Percentiles rank a stretch among this genome's conserved stretches.
Evolutionary conservation across 2,113 vertebrate genomes (phyloP).

Genomic region (Crotalus horridus): DNA sequence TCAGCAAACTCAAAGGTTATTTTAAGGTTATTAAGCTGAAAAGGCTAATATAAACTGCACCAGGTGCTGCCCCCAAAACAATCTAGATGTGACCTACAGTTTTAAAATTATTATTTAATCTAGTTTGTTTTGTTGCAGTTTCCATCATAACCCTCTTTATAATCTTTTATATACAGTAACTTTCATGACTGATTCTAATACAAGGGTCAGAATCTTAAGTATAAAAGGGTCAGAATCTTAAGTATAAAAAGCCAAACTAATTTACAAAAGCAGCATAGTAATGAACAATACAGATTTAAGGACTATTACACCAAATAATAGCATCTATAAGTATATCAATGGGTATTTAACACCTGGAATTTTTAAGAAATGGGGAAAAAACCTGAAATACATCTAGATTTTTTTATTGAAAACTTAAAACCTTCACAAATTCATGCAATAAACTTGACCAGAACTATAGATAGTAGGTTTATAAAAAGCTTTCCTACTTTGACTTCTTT

Average conservation of each 20-base stretch:
- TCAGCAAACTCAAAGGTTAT: not conserved
- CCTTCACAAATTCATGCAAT: not conserved
- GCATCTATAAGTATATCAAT: not conserved
- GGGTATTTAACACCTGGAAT: not conserved
- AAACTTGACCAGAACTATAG: not conserved
- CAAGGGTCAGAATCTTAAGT: not conserved
- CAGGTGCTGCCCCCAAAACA: not conserved
- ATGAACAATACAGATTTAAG: not conserved
- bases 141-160: not conserved
- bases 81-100: not conserved
- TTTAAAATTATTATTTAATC: not conserved
- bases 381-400: not conserved
- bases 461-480: not conserved
- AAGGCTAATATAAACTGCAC: too few relatives aligned
- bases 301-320: not conserved
- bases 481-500: not conserved
- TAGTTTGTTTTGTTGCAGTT: not conserved
- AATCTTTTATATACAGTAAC: not conserved
- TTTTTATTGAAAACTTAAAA: not conserved
- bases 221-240: not conserved
- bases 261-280: not conserved
- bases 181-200: not conserved
- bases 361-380: not conserved
- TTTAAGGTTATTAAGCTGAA: too few relatives aligned
- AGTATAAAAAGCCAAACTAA: not conserved